phyloP scores from a whole-genome alignment of 2,888 invertebrate genomes.

The Drosophila helvetica region DNA sequence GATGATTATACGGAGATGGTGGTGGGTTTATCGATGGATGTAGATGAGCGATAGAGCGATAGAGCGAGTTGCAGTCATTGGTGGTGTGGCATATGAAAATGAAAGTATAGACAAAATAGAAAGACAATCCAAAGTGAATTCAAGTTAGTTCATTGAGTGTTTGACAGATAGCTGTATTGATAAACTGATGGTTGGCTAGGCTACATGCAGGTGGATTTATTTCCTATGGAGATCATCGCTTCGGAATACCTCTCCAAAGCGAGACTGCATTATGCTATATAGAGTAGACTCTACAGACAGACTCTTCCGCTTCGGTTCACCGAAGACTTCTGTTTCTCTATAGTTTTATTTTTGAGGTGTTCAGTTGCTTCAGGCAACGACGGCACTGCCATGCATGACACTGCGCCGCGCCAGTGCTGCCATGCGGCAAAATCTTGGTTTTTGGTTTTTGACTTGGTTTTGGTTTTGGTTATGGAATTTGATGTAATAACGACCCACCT shows the following conservation, averaged over 20 bases:
- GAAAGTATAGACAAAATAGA: slow-evolving; percentile 35
- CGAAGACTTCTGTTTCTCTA: not conserved
- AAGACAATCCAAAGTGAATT: slow-evolving; percentile 35
- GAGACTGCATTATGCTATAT: slow-evolving; percentile 1
- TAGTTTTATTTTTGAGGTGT: not conserved
- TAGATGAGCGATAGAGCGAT: slow-evolving; percentile 23
- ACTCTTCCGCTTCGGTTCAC: not conserved
- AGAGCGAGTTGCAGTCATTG: slow-evolving; percentile 34
- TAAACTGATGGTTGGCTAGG: slow-evolving; percentile 1
- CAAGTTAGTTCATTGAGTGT: slow-evolving; percentile 13
- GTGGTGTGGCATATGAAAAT: slow-evolving; percentile 7
- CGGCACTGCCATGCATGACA: no score
- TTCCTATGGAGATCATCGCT: not conserved
- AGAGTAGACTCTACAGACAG: not conserved
- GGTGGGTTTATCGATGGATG: slow-evolving; percentile 40
- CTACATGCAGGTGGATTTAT: slow-evolving; percentile 30
- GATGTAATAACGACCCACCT: slow-evolving; percentile 83
- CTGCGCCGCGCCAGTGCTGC: slow-evolving; percentile 11
- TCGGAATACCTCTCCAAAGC: no score
- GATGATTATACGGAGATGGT: slow-evolving; percentile 18
- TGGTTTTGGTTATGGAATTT: slow-evolving; percentile 27
- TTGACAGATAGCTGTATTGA: not conserved
- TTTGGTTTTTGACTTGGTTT: slow-evolving; percentile 1
- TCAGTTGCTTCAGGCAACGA: slow-evolving; percentile 21
- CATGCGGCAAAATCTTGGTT: slow-evolving; percentile 38